Conservation (phyloP, 37 sponge, comb jelly and placozoan genomes). For the Beroe ovata region DNA sequence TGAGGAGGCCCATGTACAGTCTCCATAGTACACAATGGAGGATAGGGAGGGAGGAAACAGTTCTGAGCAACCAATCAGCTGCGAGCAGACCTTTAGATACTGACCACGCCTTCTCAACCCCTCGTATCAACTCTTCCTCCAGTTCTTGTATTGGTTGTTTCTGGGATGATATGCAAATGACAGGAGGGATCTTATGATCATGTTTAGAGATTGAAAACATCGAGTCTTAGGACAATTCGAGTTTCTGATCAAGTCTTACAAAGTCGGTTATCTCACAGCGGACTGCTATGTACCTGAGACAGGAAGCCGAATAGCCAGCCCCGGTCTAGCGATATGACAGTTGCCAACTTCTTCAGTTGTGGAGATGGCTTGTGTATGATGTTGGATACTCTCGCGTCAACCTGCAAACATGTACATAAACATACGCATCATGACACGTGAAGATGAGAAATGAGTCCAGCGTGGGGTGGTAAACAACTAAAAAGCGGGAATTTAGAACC, state of each 20-base stretch:
- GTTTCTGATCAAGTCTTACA: no score
- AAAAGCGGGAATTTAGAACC: no score
- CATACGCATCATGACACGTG: no score
- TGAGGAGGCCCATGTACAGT: slow-evolving; percentile 50
- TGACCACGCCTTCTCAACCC: slow-evolving; percentile 63
- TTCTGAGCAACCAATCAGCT: slow-evolving; percentile 40
- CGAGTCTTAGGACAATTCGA: no score
- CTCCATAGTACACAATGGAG: slow-evolving; percentile 47
- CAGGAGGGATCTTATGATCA: no score
- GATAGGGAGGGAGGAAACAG: slow-evolving; percentile 38
- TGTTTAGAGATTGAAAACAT: no score
- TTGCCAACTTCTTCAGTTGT: slow-evolving; percentile 23
- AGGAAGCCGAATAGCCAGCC: slow-evolving; percentile 67
- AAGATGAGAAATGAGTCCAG: no score
- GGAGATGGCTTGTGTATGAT: slow-evolving; percentile 35
- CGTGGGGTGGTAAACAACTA: no score
- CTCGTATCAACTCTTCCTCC: slow-evolving; percentile 42
- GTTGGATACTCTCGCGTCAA: neutral
- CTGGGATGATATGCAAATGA: no score
- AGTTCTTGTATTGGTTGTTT: slow-evolving; percentile 59
- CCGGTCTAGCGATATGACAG: slow-evolving; percentile 47
- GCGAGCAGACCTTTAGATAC: slow-evolving; percentile 51
- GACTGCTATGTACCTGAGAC: no score
- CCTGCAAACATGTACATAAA: slow-evolving; percentile 1
- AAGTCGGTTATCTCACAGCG: no score